Evolutionary conservation across 2,888 invertebrate species (phyloP), one percentile per base, ranked within the genome.

Genomic region (Phaedon cochleariae): DNA sequence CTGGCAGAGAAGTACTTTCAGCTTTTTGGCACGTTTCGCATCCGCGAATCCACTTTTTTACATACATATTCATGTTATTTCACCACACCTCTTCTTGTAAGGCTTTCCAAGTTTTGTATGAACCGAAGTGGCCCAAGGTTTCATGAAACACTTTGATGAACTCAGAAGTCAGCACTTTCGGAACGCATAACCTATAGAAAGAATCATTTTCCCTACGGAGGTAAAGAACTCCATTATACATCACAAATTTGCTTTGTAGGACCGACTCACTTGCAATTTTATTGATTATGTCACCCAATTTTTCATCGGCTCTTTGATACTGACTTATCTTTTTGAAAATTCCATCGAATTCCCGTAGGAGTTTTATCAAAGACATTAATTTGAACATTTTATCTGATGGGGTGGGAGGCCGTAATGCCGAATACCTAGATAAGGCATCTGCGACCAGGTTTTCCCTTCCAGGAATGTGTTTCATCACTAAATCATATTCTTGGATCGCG

Each of bases 11-110:
- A n/a, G n/a, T n/a, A n/a, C n/a, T n/a, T n/a, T n/a, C n/a, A n/a
- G 49, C 7, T 21, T 49, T 49, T 20, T 49, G 49, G 15, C 21
- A 49, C 3, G 22, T 2, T 2, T 21, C 0, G 22, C 12, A 20
- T 6, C 21, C 12, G 12, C 22, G 10, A 1, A 20, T 18, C 12
- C 20, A 2, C n/a, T 18, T 20, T 20, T 49, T 49, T 10, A 49
- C 49, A 20, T 3, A 21, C 26, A 7, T 10, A 18, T 41, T 12
- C 12, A 57, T 57, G 9, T 37, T 57, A 2, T 18, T 15, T 45
- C 41, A 57, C 41, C 57, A 57, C 4, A 57, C 41, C n/a, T 57
- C 46, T 45, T 22, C 9, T 15, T 26, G 17, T 21, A 57, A 3
- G 0, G 45, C 3, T 18, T 21, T 21, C 57, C 57, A 57, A 6